Base-by-base conservation (phyloP, 2,888 invertebrate species). In the Iphiclides podalirius region DNA sequence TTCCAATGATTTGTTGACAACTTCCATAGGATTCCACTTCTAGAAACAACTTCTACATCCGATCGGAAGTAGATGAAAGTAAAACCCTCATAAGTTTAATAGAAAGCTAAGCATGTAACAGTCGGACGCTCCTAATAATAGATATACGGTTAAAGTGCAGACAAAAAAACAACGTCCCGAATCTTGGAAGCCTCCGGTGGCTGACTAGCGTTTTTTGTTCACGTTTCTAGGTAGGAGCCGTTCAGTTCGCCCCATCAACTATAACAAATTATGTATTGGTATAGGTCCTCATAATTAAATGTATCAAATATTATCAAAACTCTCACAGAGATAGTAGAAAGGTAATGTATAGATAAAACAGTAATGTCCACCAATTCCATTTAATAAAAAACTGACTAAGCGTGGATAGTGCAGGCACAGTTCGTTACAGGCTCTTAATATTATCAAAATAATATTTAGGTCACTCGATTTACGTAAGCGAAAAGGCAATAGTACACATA, bases 141-240 rank as follows among this genome's bases (percentile, higher is more conserved):
- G 76, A 53, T 53, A 52, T 59, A 70, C 75, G 74, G 72, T 33
- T 17, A 26, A 75, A 72, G 75, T 63, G 65, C 60, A 57, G 54
- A 77, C 73, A 79, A 79, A 83, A n/a, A 81, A 84, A 77, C 62
- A 63, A 62, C 68, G 72, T 72, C 78, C 79, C 75, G 67, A 80
- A 75, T 70, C 67, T 75, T 73, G 72, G 74, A 75, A 72, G 76
- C 75, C 80, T 79, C 72, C 68, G 15, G 16, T 41, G 63, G 63
- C 73, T 72, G 68, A 14, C 23, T 33, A 52, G 49, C 51, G 64
- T 70, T 71, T 82, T 79, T 78, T 79, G 61, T 72, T 62, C 54
- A 55, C 59, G 50, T 57, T 60, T 59, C 62, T 66, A 64, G 64
- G 59, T 60, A 64, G 59, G 60, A 53, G 64, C 26, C 58, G 65